Conservation (phyloP, 2,888 invertebrate species). For the Diplolepis rosae region DNA sequence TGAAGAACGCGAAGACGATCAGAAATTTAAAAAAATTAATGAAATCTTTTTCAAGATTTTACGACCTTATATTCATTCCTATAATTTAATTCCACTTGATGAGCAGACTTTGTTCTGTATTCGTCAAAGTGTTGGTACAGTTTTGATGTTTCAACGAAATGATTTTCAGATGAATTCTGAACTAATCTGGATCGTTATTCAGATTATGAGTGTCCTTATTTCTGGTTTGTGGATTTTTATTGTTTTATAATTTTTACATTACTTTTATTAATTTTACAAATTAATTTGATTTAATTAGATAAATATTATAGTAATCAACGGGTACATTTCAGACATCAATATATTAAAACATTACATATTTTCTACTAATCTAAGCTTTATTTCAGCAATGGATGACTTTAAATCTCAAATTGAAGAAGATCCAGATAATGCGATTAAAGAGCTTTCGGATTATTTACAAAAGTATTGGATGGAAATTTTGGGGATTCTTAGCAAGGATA, state of each 20-base stretch:
- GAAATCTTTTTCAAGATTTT: constrained; percentile 55
- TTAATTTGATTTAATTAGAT: neutral
- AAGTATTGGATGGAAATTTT: constrained; percentile 61
- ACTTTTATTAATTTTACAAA: neutral
- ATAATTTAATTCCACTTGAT: constrained; percentile 56
- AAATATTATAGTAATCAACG: neutral
- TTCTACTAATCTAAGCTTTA: too few species aligned
- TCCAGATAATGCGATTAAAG: constrained; percentile 48
- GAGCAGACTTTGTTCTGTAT: constrained; percentile 58
- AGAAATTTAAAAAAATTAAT: constrained; percentile 50
- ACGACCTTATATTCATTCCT: constrained; percentile 51
- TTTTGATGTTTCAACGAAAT: constrained; percentile 57
- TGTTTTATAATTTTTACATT: too few species aligned
- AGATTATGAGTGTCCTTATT: constrained; percentile 55
- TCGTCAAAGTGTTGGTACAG: constrained; percentile 59
- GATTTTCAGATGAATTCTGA: constrained; percentile 43
- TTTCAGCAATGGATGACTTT: constrained; percentile 33
- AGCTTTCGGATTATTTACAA: constrained; percentile 56
- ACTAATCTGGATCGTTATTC: constrained; percentile 49
- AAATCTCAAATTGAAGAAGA: constrained; percentile 36
- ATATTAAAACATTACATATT: too few species aligned
- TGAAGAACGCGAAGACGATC: constrained; percentile 31
- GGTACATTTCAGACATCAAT: too few species aligned
- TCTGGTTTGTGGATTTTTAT: constrained; percentile 50
- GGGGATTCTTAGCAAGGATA: constrained; percentile 42